Base-by-base conservation (phyloP, 2,888 invertebrate genomes). In the Bellardia bayeri region DNA sequence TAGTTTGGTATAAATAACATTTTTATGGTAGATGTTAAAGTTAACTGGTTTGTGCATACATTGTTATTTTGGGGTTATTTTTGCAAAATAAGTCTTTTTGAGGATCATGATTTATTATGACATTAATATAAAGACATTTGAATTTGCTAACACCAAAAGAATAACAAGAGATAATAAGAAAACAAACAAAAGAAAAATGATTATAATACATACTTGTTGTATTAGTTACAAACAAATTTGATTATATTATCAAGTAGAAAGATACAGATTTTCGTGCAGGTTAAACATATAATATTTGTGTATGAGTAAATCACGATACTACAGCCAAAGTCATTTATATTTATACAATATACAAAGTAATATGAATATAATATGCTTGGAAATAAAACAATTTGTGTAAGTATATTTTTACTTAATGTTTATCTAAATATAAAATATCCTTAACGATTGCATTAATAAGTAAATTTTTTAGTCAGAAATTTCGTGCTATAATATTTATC, bases 91-190 rank as follows among this genome's bases (percentile, higher is more conserved):
- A 74, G 72, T 74, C 30, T 63, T 61, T 61, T 49, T 74, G 33
- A 63, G 45, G n/a, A 45, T 74, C 61, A 72, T 81, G 71, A 81
- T 81, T 81, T 81, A 72, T 81, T 64, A 42, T 54, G 71, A 49
- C 42, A 63, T 54, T 61, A 58, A 51, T 16, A 61, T 71, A 51
- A 8, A 80, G 40, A 63, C 23, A 40, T 61, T 61, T 30, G 58
- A 74, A 74, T 74, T 74, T 74, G 58, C 40, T 61, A 58, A 37
- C 37, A 37, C 4, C 0, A 45, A 16, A 69, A 66, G 9, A 51
- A 54, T 23, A 71, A 54, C 16, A 37, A 51, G 14, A 33, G 49
- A 51, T 42, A 66, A 23, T 14, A 64, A 40, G 4, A 64, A 64
- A 40, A 16, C 9, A 37, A 71, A 71, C 33, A 33, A 54, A 42